These are phyloP conservation scores for Bilobella aurantiaca DNA, from an alignment of 1,140 invertebrate genomes.

Conservation along the genomic window DNA sequence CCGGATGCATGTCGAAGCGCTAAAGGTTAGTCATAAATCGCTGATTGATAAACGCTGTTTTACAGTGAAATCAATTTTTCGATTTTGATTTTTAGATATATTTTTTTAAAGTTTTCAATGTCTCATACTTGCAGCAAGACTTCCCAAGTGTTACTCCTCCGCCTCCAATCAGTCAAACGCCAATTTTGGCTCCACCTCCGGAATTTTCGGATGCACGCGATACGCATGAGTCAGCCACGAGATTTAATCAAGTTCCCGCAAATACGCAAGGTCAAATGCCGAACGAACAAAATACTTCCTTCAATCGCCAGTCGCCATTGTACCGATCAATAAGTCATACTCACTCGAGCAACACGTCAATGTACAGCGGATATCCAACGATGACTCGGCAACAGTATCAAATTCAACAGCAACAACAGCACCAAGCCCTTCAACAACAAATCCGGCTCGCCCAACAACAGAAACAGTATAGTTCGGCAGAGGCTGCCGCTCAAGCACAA, in stretches of 20 bases:
- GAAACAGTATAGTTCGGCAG: slow-evolving; percentile 5
- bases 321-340: slow-evolving; percentile 32
- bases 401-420: slow-evolving; percentile 26
- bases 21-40: slow-evolving; percentile 33
- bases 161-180: slow-evolving; percentile 34
- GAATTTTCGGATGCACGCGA: slow-evolving; percentile 51
- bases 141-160: slow-evolving; percentile 36
- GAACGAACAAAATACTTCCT: slow-evolving; percentile 36
- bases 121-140: slow-evolving; percentile 25
- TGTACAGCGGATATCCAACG: slow-evolving; percentile 34
- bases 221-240: slow-evolving; percentile 38
- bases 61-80: not conserved
- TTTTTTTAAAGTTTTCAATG: not conserved
- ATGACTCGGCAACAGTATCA: slow-evolving; percentile 33
- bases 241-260: slow-evolving; percentile 44
- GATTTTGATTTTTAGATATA: slow-evolving; percentile 1
- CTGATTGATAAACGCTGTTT: slow-evolving; percentile 15
- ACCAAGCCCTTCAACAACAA: slow-evolving; percentile 15
- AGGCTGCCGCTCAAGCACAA: slow-evolving; percentile 10
- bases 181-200: slow-evolving; percentile 65
- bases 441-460: slow-evolving; percentile 22
- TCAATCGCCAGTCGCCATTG: slow-evolving; percentile 32
- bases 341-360: slow-evolving; percentile 31
- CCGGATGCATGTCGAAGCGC: slow-evolving; percentile 40
- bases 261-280: slow-evolving; percentile 41